phyloP scores from a whole-genome alignment of 2,797 vertebrate species.

The Prunella strophiata region DNA sequence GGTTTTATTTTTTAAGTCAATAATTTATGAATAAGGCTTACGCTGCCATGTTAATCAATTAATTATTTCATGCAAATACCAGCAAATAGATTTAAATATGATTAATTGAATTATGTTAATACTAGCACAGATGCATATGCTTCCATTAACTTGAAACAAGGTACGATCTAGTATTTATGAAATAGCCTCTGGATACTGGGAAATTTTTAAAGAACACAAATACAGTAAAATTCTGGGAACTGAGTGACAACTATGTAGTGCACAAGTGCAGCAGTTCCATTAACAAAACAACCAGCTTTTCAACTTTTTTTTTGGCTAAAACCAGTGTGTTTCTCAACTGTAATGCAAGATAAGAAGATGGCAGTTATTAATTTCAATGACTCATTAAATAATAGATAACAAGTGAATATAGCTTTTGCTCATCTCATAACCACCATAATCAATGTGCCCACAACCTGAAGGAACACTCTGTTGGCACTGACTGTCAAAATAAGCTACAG shows the following conservation, averaged over 20 bases:
- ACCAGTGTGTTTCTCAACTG: constrained; percentile 56
- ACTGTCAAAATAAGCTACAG: constrained; percentile 50
- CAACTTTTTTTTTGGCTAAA: constrained; percentile 52
- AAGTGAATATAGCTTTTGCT: constrained; percentile 33
- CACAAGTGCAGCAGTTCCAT: background rate
- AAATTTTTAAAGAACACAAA: background rate
- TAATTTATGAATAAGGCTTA: background rate
- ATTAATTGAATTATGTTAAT: constrained; percentile 27
- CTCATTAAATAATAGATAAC: constrained; percentile 60
- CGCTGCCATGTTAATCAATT: background rate
- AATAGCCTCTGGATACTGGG: background rate
- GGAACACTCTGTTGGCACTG: constrained; percentile 52
- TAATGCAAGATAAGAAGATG: constrained; percentile 60
- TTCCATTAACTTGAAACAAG: constrained; percentile 11
- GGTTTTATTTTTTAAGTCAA: constrained; percentile 8
- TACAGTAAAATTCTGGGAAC: background rate
- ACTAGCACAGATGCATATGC: background rate
- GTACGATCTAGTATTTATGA: background rate
- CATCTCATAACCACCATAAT: constrained; percentile 37
- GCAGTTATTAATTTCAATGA: constrained; percentile 70
- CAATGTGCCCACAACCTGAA: constrained; percentile 46
- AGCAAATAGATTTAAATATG: constrained; percentile 42
- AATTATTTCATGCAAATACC: constrained; percentile 23
- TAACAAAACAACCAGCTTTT: constrained; percentile 58
- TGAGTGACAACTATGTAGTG: background rate